Conservation (phyloP, 2,888 invertebrate genomes). For the Pseudoips prasinana region DNA sequence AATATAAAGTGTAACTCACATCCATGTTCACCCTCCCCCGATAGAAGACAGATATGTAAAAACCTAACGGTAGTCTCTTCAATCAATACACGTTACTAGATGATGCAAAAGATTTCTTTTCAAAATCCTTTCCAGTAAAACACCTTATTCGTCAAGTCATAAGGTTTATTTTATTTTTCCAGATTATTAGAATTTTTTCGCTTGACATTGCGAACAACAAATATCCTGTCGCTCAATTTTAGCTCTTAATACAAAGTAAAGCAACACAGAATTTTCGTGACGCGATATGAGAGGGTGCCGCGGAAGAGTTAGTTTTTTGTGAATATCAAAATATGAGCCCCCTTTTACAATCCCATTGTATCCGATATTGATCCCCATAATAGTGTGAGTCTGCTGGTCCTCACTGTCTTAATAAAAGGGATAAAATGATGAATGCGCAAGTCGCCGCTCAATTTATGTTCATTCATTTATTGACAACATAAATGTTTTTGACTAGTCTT, state of each 20-base stretch:
- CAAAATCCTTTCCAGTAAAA: constrained; percentile 32
- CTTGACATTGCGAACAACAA: constrained; percentile 65
- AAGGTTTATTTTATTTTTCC: constrained; percentile 39
- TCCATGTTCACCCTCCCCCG: constrained; percentile 62
- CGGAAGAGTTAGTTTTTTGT: constrained; percentile 78
- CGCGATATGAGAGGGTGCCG: constrained; percentile 52
- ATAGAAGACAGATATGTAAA: constrained; percentile 77
- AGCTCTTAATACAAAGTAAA: constrained; percentile 49
- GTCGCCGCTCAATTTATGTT: constrained; percentile 39
- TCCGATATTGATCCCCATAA: constrained; percentile 79
- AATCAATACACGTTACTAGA: constrained; percentile 80
- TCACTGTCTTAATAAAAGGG: constrained; percentile 71
- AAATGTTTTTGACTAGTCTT: no score
- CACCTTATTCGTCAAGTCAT: constrained; percentile 36
- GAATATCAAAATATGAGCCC: constrained; percentile 81
- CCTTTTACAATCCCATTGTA: constrained; percentile 80
- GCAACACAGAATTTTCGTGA: constrained; percentile 32
- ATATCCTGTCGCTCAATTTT: constrained; percentile 55
- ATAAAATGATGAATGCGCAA: constrained; percentile 56
- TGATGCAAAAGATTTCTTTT: constrained; percentile 74
- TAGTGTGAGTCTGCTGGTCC: constrained; percentile 74
- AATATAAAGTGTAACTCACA: constrained; percentile 46
- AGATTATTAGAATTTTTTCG: constrained; percentile 48
- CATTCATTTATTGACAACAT: constrained; percentile 16
- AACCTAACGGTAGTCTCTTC: constrained; percentile 79